phyloP scores from a whole-genome alignment of 2,797 vertebrate genomes.

The Diplodus puntazzo region DNA sequence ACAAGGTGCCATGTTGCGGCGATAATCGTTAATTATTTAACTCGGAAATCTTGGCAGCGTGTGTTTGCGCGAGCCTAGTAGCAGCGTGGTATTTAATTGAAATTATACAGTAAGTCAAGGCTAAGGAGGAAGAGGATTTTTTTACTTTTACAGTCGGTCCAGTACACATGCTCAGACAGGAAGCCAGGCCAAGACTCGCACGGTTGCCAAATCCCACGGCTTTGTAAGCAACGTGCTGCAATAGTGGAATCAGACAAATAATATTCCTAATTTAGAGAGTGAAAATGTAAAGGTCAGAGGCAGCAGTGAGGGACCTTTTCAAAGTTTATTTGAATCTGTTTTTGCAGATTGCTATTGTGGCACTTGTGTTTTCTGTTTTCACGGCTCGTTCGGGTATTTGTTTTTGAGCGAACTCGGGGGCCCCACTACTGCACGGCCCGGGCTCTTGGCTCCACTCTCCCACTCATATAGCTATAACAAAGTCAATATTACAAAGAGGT shows the following conservation, averaged over 20 bases:
- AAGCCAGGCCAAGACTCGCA: conserved; percentile 54
- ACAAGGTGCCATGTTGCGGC: conserved; percentile 7
- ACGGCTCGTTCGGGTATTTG: conserved; percentile 77
- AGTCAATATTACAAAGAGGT: conserved; percentile 88
- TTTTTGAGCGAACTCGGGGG: conserved; percentile 78
- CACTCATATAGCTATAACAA: conserved; percentile 85
- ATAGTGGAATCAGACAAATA: conserved; percentile 58
- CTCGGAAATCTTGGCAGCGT: conserved; percentile 6
- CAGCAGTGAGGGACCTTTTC: conserved; percentile 51
- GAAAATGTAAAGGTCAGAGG: conserved; percentile 59
- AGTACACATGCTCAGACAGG: conserved; percentile 54
- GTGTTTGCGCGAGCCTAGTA: conserved; percentile 16
- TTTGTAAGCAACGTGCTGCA: conserved; percentile 55
- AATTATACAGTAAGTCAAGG: conserved; percentile 44
- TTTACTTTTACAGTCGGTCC: conserved; percentile 52
- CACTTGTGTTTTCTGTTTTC: conserved; percentile 77
- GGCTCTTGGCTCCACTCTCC: conserved; percentile 79
- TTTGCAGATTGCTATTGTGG: conserved; percentile 72
- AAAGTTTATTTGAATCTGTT: conserved; percentile 62
- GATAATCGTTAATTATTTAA: conserved; percentile 39
- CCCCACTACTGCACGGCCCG: conserved; percentile 72
- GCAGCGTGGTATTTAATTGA: conserved; percentile 39
- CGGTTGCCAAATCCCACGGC: conserved; percentile 60
- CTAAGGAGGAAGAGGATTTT: conserved; percentile 50
- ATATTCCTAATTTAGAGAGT: conserved; percentile 64